These are phyloP conservation scores for Merluccius polli DNA, from an alignment of 2,797 vertebrate species.

Conservation along the genomic window DNA sequence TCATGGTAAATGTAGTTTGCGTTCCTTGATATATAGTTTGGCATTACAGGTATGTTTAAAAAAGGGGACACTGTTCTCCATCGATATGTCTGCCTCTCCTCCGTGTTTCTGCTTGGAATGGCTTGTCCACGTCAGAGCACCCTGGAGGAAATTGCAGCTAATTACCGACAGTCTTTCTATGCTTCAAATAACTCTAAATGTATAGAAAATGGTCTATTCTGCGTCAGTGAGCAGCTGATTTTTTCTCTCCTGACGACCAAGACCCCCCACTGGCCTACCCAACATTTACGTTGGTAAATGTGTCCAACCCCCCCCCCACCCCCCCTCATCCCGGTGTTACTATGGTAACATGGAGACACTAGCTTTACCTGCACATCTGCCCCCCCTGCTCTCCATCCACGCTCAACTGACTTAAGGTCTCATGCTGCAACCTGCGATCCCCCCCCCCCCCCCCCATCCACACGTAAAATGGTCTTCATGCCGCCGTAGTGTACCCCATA, in stretches of 20 bases:
- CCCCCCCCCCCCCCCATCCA: not conserved
- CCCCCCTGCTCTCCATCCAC: not conserved
- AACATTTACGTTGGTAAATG: not conserved
- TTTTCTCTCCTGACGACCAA: not conserved
- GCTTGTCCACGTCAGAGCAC: not conserved
- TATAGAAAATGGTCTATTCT: not conserved
- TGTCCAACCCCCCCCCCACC: not conserved
- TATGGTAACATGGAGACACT: not conserved
- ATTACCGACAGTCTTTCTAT: not conserved
- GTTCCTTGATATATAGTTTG: not conserved
- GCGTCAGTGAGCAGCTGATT: not conserved
- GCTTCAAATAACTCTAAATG: not conserved
- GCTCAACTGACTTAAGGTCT: not conserved
- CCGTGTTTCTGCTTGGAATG: not conserved
- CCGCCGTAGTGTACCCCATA: not conserved
- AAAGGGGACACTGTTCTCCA: not conserved
- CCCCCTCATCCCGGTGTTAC: not conserved
- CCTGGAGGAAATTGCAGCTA: conserved; percentile 2
- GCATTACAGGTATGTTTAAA: not conserved
- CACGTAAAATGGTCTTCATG: not conserved
- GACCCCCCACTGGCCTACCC: not conserved
- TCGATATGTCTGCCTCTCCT: not conserved
- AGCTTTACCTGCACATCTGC: not conserved
- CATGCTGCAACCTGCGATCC: not conserved
- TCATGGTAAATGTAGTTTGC: not conserved